Conservation (phyloP, 2,888 invertebrate genomes). For the Dynastes maya region DNA sequence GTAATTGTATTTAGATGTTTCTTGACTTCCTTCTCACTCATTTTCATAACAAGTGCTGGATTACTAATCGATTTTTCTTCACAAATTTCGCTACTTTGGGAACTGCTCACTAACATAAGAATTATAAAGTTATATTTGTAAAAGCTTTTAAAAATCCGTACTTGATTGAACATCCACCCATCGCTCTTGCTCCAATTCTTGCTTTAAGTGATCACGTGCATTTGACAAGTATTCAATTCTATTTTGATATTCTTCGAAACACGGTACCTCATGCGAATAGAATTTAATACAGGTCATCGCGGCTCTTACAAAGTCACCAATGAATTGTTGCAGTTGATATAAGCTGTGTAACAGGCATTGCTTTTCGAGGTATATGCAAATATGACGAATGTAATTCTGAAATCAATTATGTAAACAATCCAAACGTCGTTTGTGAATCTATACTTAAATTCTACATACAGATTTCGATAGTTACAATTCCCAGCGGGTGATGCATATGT, state of each 20-base stretch:
- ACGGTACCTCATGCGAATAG: slow-evolving; percentile 77
- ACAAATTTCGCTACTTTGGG: slow-evolving; percentile 58
- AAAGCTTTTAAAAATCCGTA: slow-evolving; percentile 51
- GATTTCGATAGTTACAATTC: too few relatives aligned
- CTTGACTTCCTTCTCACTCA: slow-evolving; percentile 82
- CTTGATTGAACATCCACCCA: slow-evolving; percentile 72
- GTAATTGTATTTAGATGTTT: slow-evolving; percentile 85
- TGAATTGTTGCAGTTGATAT: slow-evolving; percentile 81
- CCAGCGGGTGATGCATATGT: too few relatives aligned
- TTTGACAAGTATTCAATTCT: slow-evolving; percentile 73
- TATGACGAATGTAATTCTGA: slow-evolving; percentile 78
- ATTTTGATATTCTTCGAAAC: slow-evolving; percentile 73
- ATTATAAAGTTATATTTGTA: neutral
- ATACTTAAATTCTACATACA: too few relatives aligned
- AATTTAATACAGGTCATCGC: slow-evolving; percentile 86
- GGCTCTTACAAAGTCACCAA: slow-evolving; percentile 83
- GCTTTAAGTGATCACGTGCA: slow-evolving; percentile 79
- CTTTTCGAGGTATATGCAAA: slow-evolving; percentile 82
- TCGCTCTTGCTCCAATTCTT: slow-evolving; percentile 74
- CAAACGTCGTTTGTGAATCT: too few relatives aligned
- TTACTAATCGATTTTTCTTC: slow-evolving; percentile 71
- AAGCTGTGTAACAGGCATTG: slow-evolving; percentile 80
- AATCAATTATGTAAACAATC: slow-evolving; percentile 49
- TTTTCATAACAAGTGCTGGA: slow-evolving; percentile 78
- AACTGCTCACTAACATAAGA: slow-evolving; percentile 51